Conservation (phyloP, 2,113 vertebrate genomes). For the Sula dactylatra region DNA sequence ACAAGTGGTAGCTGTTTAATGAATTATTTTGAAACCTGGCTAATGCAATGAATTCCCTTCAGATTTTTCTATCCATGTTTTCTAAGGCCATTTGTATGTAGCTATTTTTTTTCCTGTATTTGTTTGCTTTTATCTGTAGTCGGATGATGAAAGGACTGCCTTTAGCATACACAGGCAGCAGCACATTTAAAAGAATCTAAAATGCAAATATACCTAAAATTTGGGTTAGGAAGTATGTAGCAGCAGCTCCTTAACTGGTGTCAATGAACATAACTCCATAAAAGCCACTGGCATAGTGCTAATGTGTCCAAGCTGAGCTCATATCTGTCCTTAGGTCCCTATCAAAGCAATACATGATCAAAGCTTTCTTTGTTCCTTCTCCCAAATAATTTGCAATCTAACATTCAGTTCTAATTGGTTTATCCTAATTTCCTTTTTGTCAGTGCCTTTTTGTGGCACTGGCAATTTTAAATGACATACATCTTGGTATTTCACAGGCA, state of each 20-base stretch:
- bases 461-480: conserved; percentile 2
- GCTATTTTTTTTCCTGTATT: neutral
- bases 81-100: conserved; percentile 20
- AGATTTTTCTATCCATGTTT: neutral
- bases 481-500: neutral
- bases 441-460: conserved; percentile 16
- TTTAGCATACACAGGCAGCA: neutral
- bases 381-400: conserved; percentile 13
- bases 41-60: neutral
- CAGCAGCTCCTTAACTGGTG: neutral
- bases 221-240: neutral
- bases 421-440: conserved; percentile 32
- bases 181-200: neutral
- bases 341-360: conserved; percentile 47
- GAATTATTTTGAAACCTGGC: conserved; percentile 42
- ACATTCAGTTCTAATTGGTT: conserved; percentile 23
- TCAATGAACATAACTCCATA: neutral
- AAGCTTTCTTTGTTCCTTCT: conserved; percentile 47
- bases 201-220: conserved; percentile 13
- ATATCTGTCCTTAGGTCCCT: neutral
- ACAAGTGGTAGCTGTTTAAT: conserved; percentile 51
- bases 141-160: neutral
- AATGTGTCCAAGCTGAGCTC: neutral
- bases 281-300: neutral
- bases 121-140: conserved; percentile 24